Percentiles rank a stretch among this genome's conserved stretches.
Conservation (phyloP, 2,888 invertebrate species). For the Mimas tiliae region DNA sequence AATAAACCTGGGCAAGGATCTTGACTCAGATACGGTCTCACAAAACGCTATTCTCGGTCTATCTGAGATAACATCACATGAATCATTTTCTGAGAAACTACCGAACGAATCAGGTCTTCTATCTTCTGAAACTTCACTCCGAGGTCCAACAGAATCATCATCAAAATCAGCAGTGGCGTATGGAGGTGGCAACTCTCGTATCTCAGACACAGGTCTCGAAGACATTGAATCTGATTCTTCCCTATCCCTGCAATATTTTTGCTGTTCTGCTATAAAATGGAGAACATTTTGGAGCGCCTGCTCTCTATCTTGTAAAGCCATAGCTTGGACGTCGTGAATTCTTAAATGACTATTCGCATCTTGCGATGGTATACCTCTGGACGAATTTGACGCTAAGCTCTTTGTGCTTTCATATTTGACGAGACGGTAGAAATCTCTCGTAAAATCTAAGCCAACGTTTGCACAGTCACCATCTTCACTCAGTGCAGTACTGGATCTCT, state of each 20-base stretch:
- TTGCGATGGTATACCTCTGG: slow-evolving; percentile 85
- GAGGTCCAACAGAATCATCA: slow-evolving; percentile 77
- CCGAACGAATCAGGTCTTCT: slow-evolving; percentile 78
- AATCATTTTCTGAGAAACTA: slow-evolving; percentile 80
- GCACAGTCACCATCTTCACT: slow-evolving; percentile 89
- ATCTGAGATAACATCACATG: slow-evolving; percentile 72
- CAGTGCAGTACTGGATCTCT: slow-evolving; percentile 88
- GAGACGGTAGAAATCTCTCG: slow-evolving; percentile 91
- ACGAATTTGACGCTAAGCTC: slow-evolving; percentile 90
- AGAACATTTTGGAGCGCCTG: slow-evolving; percentile 89
- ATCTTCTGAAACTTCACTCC: slow-evolving; percentile 78
- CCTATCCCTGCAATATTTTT: slow-evolving; percentile 87
- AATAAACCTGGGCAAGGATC: slow-evolving; percentile 75
- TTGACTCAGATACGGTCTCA: slow-evolving; percentile 76
- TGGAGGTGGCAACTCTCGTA: slow-evolving; percentile 83
- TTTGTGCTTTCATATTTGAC: slow-evolving; percentile 93
- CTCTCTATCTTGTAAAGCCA: slow-evolving; percentile 86
- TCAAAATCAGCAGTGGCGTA: slow-evolving; percentile 79
- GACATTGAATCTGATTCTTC: slow-evolving; percentile 85
- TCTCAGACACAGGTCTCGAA: slow-evolving; percentile 82
- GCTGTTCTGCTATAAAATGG: slow-evolving; percentile 91
- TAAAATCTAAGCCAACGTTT: slow-evolving; percentile 89
- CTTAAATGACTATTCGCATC: slow-evolving; percentile 78
- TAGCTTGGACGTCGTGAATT: slow-evolving; percentile 76
- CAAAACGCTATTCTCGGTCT: slow-evolving; percentile 65